phyloP scores from a whole-genome alignment of 2,113 vertebrate genomes.

The Piaya cayana region DNA sequence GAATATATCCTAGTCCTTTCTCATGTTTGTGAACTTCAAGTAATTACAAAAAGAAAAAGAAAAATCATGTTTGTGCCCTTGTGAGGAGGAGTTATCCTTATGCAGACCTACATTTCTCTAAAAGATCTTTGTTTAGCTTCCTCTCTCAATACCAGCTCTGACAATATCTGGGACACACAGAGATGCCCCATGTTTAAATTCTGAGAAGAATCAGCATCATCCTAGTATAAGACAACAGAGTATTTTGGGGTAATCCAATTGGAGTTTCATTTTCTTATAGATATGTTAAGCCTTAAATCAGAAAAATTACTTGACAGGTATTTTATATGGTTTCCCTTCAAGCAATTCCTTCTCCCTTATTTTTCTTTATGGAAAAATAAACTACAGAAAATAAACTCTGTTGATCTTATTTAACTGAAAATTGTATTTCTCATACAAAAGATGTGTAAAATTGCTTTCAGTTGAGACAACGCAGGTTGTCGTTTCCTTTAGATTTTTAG shows the following conservation, averaged over 20 bases:
- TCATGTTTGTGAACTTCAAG: not conserved
- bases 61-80: not conserved
- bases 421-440: not conserved
- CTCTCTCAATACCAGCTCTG: not conserved
- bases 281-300: not conserved
- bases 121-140: not conserved
- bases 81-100: not conserved
- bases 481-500: not conserved
- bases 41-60: not conserved
- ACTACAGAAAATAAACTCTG: not conserved
- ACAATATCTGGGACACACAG: not conserved
- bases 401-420: not conserved
- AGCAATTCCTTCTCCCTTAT: not conserved
- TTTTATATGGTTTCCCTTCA: not conserved
- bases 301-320: not conserved
- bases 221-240: not conserved
- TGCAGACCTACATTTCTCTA: not conserved
- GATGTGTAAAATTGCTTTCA: not conserved
- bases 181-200: not conserved
- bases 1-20: not conserved
- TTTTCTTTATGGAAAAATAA: not conserved
- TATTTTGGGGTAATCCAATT: not conserved
- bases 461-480: not conserved
- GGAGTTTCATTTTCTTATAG: not conserved
- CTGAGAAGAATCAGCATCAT: not conserved